These are phyloP conservation scores for Pterocles orientalis DNA, from an alignment of 2,113 vertebrate genomes.

Conservation along the genomic window DNA sequence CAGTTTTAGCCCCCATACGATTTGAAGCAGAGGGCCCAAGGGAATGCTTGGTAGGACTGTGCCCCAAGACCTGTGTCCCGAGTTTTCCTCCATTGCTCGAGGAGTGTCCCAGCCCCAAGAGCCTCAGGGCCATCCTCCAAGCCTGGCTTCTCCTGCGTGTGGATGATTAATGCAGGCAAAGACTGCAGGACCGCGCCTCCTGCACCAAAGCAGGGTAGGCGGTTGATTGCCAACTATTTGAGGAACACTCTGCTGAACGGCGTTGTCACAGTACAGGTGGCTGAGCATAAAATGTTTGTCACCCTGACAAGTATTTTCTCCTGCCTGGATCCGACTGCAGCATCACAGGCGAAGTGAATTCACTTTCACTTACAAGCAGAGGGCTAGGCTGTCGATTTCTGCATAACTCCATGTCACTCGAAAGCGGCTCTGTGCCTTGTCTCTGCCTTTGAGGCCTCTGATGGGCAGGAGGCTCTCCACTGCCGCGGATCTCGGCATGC, in stretches of 20 bases:
- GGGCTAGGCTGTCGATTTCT: neutral
- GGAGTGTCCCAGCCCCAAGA: neutral
- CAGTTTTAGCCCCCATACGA: neutral
- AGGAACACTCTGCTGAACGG: neutral
- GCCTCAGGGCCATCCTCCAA: accelerated
- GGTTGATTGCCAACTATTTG: neutral
- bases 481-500: accelerated
- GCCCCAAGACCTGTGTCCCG: neutral
- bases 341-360: neutral
- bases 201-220: too few species aligned
- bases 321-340: neutral
- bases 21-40: neutral
- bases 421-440: accelerated
- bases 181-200: neutral
- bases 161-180: neutral
- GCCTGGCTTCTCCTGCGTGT: neutral
- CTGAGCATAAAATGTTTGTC: neutral
- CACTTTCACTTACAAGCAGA: neutral
- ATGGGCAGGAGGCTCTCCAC: neutral
- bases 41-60: neutral
- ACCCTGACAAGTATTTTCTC: neutral
- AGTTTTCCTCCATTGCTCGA: neutral
- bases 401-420: accelerated
- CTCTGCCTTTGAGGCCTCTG: accelerated
- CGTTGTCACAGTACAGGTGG: neutral